Base-by-base conservation (phyloP, 2,113 vertebrate genomes). In the Isichthys henryi region DNA sequence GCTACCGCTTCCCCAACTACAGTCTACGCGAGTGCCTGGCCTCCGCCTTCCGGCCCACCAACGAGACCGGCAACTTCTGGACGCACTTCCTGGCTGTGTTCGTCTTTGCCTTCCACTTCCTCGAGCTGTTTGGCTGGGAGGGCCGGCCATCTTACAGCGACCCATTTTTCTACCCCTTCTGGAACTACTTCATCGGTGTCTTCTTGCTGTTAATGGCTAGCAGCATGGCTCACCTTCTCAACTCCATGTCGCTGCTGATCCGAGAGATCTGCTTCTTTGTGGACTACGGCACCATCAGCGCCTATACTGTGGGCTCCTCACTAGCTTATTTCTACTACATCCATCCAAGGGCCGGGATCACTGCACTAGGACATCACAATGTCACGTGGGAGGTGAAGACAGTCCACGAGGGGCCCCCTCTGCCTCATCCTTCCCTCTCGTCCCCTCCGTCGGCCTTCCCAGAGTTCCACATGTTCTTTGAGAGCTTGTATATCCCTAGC, bases 61-160 rank as follows among this genome's bases (percentile, higher is more conserved):
- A 96, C 4, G 96, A 96, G 88, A 97, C 96, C 0, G 96, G 96
- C 39, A 96, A 96, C 92, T 96, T 96, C 94, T 96, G 96, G 96
- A 96, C 95, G 0, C 96, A 96, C 91, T 97, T 97, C 93, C 94
- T 96, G 4, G 95, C 96, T 0, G 91, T 96, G 19, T 96, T 97
- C 43, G 58, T 96, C 35, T 96, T 96, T 66, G 89, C 89, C 0
- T 96, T 95, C 90, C 92, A 95, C 35, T 95, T 95, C 9, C 89
- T 93, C 83, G 95, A 96, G 91, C 95, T 94, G 66, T 95, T 96
- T 13, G 89, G 92, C 0, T 95, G 94, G 93, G 95, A 95, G 15
- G 92, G 92, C 1, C 91, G 91, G 0, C 94, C 93, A 0, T 49
- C 86, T 0, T 77, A 74, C 0, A 86, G 90, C 0, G 89, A 94